A percentile compares a stretch with the other conserved stretches of the same genome.
phyloP scores from a whole-genome alignment of 2,797 vertebrate species.

The Antennarius maculatus region DNA sequence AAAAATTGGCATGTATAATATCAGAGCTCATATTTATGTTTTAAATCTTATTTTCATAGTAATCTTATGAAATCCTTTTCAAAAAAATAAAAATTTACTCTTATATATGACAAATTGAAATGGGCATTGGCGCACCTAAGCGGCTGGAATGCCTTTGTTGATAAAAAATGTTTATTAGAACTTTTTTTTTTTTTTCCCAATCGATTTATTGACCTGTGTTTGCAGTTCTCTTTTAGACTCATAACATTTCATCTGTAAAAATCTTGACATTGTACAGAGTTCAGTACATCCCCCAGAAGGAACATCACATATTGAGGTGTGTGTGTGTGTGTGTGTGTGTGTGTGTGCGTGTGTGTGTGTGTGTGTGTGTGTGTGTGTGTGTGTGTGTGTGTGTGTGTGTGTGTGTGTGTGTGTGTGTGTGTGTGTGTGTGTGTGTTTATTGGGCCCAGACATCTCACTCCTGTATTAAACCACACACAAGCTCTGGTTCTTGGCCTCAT shows the following conservation, averaged over 20 bases:
- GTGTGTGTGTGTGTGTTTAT: conserved; percentile 44
- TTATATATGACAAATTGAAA: background rate
- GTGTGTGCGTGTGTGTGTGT: conserved; percentile 27
- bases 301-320: conserved; percentile 61
- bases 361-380: conserved; percentile 36
- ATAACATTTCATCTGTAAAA: conserved; percentile 34
- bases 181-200: background rate
- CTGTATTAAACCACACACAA: conserved; percentile 26
- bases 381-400: conserved; percentile 8
- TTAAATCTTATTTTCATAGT: conserved; percentile 1
- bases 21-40: background rate
- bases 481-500: conserved; percentile 22
- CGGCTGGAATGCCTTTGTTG: background rate
- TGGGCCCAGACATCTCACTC: conserved; percentile 43
- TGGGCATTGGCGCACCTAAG: background rate
- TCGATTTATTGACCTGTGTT: background rate
- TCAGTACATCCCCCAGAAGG: conserved; percentile 27
- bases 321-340: conserved; percentile 27
- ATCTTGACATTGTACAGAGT: conserved; percentile 45
- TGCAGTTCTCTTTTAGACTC: conserved; percentile 26
- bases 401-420: conserved; percentile 23
- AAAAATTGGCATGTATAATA: background rate
- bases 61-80: conserved; percentile 5
- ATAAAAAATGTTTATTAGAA: too few relatives aligned
- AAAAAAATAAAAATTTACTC: background rate